These are phyloP conservation scores for Hydropotes inermis DNA, from an alignment of 2,113 vertebrate species.

Conservation along the genomic window DNA sequence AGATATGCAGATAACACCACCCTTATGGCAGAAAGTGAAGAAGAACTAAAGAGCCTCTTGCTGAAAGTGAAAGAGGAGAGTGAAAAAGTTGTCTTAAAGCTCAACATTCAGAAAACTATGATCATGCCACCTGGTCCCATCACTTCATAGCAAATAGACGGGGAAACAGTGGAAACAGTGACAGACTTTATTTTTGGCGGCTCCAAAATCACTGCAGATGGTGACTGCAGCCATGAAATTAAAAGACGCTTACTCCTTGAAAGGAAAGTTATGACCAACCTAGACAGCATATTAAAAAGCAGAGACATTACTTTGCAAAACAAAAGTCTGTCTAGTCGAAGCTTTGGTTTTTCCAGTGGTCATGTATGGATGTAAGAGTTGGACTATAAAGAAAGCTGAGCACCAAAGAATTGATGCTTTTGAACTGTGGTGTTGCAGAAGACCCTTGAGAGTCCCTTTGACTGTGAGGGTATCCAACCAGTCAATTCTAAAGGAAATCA, in stretches of 20 bases:
- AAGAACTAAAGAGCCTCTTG: background rate
- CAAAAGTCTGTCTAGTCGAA: fast-evolving
- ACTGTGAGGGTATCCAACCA: background rate
- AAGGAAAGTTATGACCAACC: background rate
- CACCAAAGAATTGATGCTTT: background rate
- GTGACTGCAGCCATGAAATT: background rate
- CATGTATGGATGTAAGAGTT: background rate
- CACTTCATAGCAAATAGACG: background rate
- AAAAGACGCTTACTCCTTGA: background rate
- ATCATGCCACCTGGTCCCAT: background rate
- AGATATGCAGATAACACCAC: background rate
- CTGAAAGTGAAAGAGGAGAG: background rate
- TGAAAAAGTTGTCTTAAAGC: background rate
- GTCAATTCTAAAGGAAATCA: background rate
- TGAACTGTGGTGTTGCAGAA: background rate
- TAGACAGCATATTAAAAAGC: background rate
- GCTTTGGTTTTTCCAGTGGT: background rate
- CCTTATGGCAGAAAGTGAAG: background rate
- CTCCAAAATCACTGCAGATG: background rate
- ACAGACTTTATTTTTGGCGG: fast-evolving
- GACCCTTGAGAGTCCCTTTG: background rate
- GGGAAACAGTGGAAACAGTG: background rate
- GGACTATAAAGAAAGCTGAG: background rate
- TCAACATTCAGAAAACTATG: background rate
- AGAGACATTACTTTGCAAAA: background rate